phyloP scores from a whole-genome alignment of 1,140 invertebrate species.

The Papilio dardanus region DNA sequence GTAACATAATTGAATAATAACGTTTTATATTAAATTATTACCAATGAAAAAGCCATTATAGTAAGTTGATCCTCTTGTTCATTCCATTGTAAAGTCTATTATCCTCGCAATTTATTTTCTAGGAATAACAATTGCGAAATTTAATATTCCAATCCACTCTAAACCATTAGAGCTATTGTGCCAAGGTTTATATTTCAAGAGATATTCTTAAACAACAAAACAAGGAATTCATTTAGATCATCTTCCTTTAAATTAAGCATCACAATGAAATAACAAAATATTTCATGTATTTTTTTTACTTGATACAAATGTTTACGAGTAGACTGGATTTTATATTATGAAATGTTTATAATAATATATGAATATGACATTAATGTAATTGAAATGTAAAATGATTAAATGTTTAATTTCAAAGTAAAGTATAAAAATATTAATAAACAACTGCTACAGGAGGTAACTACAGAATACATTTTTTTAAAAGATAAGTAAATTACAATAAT shows the following conservation, averaged over 20 bases:
- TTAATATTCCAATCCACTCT: slow-evolving; percentile 27
- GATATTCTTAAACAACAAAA: slow-evolving; percentile 18
- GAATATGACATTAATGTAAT: no score
- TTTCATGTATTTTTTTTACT: not conserved
- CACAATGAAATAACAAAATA: slow-evolving; percentile 13
- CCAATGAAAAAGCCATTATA: slow-evolving; percentile 1
- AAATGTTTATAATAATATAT: no score
- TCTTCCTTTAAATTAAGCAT: slow-evolving; percentile 3
- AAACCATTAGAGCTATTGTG: slow-evolving; percentile 20
- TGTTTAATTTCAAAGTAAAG: no score
- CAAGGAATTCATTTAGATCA: not conserved
- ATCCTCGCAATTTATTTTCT: slow-evolving; percentile 17
- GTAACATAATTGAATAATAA: not conserved
- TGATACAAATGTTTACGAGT: not conserved
- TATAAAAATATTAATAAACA: no score
- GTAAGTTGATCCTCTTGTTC: slow-evolving; percentile 20
- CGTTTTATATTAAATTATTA: not conserved
- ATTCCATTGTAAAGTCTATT: slow-evolving; percentile 20
- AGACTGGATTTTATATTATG: no score
- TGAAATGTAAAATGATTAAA: no score
- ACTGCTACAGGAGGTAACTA: no score
- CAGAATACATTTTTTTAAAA: no score
- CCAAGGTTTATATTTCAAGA: slow-evolving; percentile 17
- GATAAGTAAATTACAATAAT: no score
- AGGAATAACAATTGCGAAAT: slow-evolving; percentile 25